phyloP scores from a whole-genome alignment of 2,888 invertebrate species.

The Pseudanteris insignis region DNA sequence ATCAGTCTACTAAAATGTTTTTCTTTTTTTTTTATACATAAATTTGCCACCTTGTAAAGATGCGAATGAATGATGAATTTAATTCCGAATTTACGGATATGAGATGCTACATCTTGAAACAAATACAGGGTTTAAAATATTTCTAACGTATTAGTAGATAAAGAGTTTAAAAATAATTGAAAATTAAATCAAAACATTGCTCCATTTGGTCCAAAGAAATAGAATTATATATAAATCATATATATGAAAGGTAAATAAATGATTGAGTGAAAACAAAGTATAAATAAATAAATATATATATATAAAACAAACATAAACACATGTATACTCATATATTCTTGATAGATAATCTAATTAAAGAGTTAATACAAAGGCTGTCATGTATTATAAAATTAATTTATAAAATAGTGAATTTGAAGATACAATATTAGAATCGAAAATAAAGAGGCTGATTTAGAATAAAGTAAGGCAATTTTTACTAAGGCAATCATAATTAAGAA shows the following conservation, averaged over 20 bases:
- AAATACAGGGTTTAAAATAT: slow-evolving; percentile 20
- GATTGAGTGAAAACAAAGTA: too few relatives aligned
- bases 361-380: slow-evolving; percentile 31
- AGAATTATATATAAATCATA: slow-evolving; percentile 12
- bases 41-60: too few relatives aligned
- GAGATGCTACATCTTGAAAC: too few relatives aligned
- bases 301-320: slow-evolving; percentile 26
- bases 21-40: too few relatives aligned
- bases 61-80: too few relatives aligned
- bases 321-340: slow-evolving; percentile 30
- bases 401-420: slow-evolving; percentile 20
- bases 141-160: slow-evolving; percentile 9
- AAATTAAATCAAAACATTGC: slow-evolving; percentile 14
- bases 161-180: not conserved
- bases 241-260: slow-evolving; percentile 8
- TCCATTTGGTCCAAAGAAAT: slow-evolving; percentile 33
- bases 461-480: slow-evolving; percentile 23
- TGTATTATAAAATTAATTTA: slow-evolving; percentile 17
- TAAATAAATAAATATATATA: slow-evolving; percentile 1
- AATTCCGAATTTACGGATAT: too few relatives aligned
- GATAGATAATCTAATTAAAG: slow-evolving; percentile 34
- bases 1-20: slow-evolving; percentile 9
- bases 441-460: slow-evolving; percentile 32
- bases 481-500: slow-evolving; percentile 34
- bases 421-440: slow-evolving; percentile 23